phyloP scores from a whole-genome alignment of 30 jellyfish, hydroid and myxozoan species.

The Aurelia aurita complex sp. Pacific region DNA sequence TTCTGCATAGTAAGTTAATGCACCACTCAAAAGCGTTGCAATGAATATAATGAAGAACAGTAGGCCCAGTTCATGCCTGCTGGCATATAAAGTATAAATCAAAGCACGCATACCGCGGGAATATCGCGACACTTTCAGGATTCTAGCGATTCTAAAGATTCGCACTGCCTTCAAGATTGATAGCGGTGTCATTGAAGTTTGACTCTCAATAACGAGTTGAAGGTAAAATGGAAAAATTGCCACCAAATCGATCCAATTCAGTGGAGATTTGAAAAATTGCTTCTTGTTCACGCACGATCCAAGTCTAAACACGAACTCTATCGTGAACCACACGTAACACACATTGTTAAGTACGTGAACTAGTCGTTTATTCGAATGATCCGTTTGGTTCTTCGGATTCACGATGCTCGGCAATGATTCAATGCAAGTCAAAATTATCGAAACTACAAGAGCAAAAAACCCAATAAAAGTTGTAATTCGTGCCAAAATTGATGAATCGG shows the following conservation, averaged over 20 bases:
- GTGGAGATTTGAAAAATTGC: constrained; percentile 42
- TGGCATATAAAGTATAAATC: constrained; percentile 66
- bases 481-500: constrained; percentile 48
- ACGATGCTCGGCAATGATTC: constrained; percentile 53
- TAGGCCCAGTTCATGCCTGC: constrained; percentile 70
- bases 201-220: constrained; percentile 52
- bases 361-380: neutral
- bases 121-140: constrained; percentile 67
- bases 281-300: constrained; percentile 14
- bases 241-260: constrained; percentile 64
- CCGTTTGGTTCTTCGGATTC: constrained; percentile 1
- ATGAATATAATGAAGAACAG: constrained; percentile 54
- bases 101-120: constrained; percentile 90
- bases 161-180: constrained; percentile 54
- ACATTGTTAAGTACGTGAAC: constrained; percentile 24
- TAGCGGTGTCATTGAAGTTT: constrained; percentile 46
- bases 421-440: constrained; percentile 57
- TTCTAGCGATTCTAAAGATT: constrained; percentile 57
- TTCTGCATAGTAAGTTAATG: constrained; percentile 69
- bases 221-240: constrained; percentile 76
- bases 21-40: constrained; percentile 63
- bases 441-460: constrained; percentile 19
- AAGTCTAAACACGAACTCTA: constrained; percentile 54
- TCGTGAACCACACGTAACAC: constrained; percentile 80
- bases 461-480: constrained; percentile 35